Base-by-base conservation (phyloP, 2,888 invertebrate species). In the Drosophila tanythrix region DNA sequence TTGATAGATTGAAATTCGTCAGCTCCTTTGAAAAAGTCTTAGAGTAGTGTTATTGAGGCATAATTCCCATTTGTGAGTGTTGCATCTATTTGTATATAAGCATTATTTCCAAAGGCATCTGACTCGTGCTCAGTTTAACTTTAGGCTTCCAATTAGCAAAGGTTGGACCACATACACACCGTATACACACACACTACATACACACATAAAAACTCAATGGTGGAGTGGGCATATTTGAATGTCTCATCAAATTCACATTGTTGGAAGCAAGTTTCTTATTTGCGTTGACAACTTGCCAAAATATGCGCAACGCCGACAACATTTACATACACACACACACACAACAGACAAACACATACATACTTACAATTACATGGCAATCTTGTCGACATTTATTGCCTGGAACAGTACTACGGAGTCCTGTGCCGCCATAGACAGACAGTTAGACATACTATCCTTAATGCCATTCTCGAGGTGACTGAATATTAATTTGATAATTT, bases 401-500 rank as follows among this genome's bases (percentile, higher is more conserved):
- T 57, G 40, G 62, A 46, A 60, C 51, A 57, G 74, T 43, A 51
- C 25, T 70, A 25, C 53, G 36, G 43, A 21, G 10, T 36, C 13
- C 51, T 31, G 50, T 31, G 21, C 33, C 52, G n/a, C 21, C 43
- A 13, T 6, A 43, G 27, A 13, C 27, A 8, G 29, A 6, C 51
- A 35, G 15, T 11, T 27, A 38, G 27, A 11, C 25, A 27, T 25
- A 31, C 38, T 27, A 43, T 70, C n/a, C 59, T 43, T 69, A 21
- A 18, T 46, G 38, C 31, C 62, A 46, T 59, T 71, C 51, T 57
- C 57, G 66, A 73, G 79, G 65, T 81, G 78, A 73, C 79, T 79
- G 85, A 89, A 89, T 85, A 85, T 85, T 85, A 85, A 85, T 85
- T 85, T 85, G 89, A 85, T 89, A 85, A 85, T 85, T 85, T 85